Percentiles rank a stretch among this genome's conserved stretches.
These are phyloP conservation scores for Pasiphila rectangulata DNA, from an alignment of 2,888 invertebrate species.

Conservation along the genomic window DNA sequence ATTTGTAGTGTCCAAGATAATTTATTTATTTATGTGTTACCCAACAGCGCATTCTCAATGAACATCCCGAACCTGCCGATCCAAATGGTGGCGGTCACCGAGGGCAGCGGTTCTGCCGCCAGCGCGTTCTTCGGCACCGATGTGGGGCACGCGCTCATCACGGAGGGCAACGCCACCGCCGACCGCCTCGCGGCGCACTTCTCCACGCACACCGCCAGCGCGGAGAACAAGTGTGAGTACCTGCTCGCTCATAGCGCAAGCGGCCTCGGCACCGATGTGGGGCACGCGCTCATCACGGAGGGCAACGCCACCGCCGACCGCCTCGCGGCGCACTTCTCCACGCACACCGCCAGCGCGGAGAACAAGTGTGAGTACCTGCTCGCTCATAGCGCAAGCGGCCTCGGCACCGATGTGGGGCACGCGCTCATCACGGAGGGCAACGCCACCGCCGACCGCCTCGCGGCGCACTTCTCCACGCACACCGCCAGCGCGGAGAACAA, in stretches of 20 bases:
- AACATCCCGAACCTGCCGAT: constrained; percentile 95
- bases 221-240: constrained; percentile 89
- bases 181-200: constrained; percentile 94
- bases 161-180: constrained; percentile 95
- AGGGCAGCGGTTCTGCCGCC: constrained; percentile 88
- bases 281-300: constrained; percentile 94
- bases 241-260: constrained; percentile 77
- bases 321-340: constrained; percentile 94
- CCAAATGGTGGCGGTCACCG: constrained; percentile 96
- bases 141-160: constrained; percentile 92
- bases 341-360: constrained; percentile 90
- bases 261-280: constrained; percentile 93
- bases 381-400: constrained; percentile 83
- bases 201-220: constrained; percentile 92
- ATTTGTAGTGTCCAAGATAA: too few relatives aligned
- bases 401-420: too few relatives aligned
- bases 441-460: too few relatives aligned
- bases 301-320: constrained; percentile 96
- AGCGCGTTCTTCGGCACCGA: constrained; percentile 95
- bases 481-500: too few relatives aligned
- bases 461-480: constrained; percentile 95
- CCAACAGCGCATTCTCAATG: constrained; percentile 91
- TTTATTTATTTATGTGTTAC: not conserved
- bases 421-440: constrained; percentile 83
- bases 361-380: constrained; percentile 84